phyloP scores from a whole-genome alignment of 1,140 invertebrate species.

The Eumeta japonica region DNA sequence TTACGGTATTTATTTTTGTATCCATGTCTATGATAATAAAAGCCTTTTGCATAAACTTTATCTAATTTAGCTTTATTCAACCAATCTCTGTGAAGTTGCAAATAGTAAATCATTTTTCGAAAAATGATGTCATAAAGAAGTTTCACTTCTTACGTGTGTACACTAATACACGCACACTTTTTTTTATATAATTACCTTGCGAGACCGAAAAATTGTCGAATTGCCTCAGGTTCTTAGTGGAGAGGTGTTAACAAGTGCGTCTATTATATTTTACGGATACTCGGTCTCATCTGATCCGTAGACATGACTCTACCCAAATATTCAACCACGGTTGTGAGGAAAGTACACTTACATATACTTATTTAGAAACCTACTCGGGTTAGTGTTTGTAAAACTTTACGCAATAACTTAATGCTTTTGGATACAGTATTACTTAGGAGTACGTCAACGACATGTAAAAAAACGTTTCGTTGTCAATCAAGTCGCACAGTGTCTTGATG shows the following conservation, averaged over 20 bases:
- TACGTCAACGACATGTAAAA: slow-evolving; percentile 9
- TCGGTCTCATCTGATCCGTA: slow-evolving; percentile 18
- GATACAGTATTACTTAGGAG: slow-evolving; percentile 4
- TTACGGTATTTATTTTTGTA: too few relatives aligned
- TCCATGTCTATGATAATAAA: too few relatives aligned
- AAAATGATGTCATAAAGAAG: too few relatives aligned
- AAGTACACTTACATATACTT: slow-evolving; percentile 7
- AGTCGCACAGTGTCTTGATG: slow-evolving; percentile 4
- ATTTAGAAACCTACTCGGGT: slow-evolving; percentile 8
- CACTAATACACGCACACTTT: too few relatives aligned
- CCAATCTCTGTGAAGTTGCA: too few relatives aligned
- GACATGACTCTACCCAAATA: slow-evolving; percentile 22
- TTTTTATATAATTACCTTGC: slow-evolving; percentile 27
- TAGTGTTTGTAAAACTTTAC: neutral
- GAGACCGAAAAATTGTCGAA: slow-evolving; percentile 25
- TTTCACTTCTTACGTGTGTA: too few relatives aligned
- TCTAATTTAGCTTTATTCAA: too few relatives aligned
- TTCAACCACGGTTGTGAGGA: slow-evolving; percentile 7
- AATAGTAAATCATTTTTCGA: too few relatives aligned
- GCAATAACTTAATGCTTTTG: slow-evolving; percentile 1
- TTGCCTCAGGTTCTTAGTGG: slow-evolving; percentile 17
- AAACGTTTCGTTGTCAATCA: neutral
- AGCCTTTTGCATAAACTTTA: too few relatives aligned
- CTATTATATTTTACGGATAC: slow-evolving; percentile 20
- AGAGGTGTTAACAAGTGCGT: slow-evolving; percentile 24